Conservation (phyloP, 2,797 vertebrate species). For the Petrocephalus schoutedeni region DNA sequence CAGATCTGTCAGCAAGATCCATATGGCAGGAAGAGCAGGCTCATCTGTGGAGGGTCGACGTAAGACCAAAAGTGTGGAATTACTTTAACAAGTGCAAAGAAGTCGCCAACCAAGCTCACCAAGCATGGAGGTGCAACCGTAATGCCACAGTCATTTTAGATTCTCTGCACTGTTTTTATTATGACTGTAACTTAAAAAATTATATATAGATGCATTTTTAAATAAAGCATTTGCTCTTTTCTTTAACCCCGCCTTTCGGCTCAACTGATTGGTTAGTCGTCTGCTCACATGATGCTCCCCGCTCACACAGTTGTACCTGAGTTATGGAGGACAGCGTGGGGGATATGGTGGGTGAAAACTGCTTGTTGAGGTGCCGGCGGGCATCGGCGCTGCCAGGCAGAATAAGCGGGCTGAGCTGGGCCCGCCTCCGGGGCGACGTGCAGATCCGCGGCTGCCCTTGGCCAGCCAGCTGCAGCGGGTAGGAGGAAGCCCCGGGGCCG, state of each 20-base stretch:
- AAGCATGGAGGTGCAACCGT: background rate
- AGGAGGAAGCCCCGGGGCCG: conserved; percentile 50
- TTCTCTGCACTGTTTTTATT: background rate
- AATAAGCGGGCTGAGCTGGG: conserved; percentile 78
- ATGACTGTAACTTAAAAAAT: background rate
- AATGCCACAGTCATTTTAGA: background rate
- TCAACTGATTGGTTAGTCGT: background rate
- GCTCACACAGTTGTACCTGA: conserved; percentile 63
- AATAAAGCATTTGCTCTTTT: background rate
- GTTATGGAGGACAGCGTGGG: conserved; percentile 90
- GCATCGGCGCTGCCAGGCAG: conserved; percentile 72
- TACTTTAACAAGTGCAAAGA: background rate
- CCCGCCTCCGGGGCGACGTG: conserved; percentile 74
- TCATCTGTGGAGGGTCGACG: background rate
- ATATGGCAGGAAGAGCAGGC: background rate
- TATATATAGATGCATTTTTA: background rate
- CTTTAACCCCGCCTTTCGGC: background rate
- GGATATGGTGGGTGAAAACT: conserved; percentile 91
- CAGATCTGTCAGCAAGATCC: background rate
- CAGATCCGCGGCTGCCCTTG: conserved; percentile 56
- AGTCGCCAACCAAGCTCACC: background rate
- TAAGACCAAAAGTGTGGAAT: background rate
- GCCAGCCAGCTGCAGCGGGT: conserved; percentile 48
- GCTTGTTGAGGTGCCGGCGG: conserved; percentile 81
- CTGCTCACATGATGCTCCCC: background rate